Conservation (phyloP, 2,888 invertebrate genomes). For the Caenorhabditis wallacei region DNA sequence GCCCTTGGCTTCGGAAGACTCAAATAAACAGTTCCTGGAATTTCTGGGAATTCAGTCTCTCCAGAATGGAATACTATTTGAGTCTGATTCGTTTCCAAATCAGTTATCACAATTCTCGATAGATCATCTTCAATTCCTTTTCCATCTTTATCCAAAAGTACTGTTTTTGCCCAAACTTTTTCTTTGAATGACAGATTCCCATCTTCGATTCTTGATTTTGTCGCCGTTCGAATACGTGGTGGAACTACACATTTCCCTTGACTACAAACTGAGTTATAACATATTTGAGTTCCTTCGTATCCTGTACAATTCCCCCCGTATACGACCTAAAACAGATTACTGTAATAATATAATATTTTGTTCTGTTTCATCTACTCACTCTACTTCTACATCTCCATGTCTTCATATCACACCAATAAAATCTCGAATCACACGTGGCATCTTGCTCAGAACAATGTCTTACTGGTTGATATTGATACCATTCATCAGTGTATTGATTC, state of each 20-base stretch:
- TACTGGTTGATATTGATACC: constrained; percentile 81
- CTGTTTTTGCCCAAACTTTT: constrained; percentile 80
- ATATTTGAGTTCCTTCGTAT: constrained; percentile 79
- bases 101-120: constrained; percentile 48
- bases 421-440: constrained; percentile 77
- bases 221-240: constrained; percentile 50
- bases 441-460: constrained; percentile 75
- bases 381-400: constrained; percentile 77
- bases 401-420: constrained; percentile 77
- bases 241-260: constrained; percentile 61
- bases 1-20: constrained; percentile 79
- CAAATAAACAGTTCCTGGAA: constrained; percentile 80
- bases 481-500: constrained; percentile 81
- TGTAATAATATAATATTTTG: not conserved
- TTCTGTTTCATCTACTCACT: constrained; percentile 40
- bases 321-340: constrained; percentile 61
- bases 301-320: constrained; percentile 82
- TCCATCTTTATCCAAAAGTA: constrained; percentile 73
- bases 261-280: constrained; percentile 79
- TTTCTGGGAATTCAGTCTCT: constrained; percentile 70
- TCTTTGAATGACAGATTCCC: constrained; percentile 54
- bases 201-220: constrained; percentile 57
- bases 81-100: constrained; percentile 51
- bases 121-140: constrained; percentile 68
- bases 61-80: constrained; percentile 42